These are phyloP conservation scores for Meloe dianella DNA, from an alignment of 2,888 invertebrate genomes.

Conservation along the genomic window DNA sequence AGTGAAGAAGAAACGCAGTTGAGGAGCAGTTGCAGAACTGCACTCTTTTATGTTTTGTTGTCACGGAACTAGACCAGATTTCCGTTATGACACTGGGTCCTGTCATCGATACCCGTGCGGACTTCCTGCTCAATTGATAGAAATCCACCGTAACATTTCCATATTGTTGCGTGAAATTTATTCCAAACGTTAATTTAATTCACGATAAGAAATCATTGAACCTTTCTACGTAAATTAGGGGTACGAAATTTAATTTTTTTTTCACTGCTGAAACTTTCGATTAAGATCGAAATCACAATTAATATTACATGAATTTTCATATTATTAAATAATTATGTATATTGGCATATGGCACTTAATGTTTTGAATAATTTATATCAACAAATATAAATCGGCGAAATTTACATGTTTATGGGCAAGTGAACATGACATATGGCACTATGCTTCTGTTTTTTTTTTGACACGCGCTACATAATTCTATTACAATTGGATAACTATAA, in stretches of 20 bases:
- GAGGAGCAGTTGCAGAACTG: conserved; percentile 41
- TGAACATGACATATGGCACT: conserved; percentile 34
- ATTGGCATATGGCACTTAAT: conserved; percentile 39
- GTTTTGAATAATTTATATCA: conserved; percentile 29
- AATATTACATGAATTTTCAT: conserved; percentile 30
- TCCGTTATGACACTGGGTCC: conserved; percentile 34
- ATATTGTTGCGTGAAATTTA: conserved; percentile 7
- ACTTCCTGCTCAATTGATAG: conserved; percentile 4
- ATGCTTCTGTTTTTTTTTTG: conserved; percentile 13
- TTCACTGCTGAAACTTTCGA: neutral
- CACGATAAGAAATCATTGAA: conserved; percentile 1
- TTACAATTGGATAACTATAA: neutral
- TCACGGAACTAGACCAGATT: conserved; percentile 40
- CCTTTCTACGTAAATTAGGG: neutral
- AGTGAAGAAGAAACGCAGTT: neutral
- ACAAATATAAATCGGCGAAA: conserved; percentile 35
- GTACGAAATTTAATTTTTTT: no score
- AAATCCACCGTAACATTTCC: neutral
- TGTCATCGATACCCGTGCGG: conserved; percentile 17
- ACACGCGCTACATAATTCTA: neutral
- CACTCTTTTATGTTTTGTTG: conserved; percentile 40
- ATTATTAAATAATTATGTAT: neutral
- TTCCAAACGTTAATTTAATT: neutral
- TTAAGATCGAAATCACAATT: conserved; percentile 1
- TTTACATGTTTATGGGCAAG: conserved; percentile 36